A percentile compares a stretch with the other conserved stretches of the same genome.
phyloP scores from a whole-genome alignment of 2,888 invertebrate genomes.

The Oscheius sp. region DNA sequence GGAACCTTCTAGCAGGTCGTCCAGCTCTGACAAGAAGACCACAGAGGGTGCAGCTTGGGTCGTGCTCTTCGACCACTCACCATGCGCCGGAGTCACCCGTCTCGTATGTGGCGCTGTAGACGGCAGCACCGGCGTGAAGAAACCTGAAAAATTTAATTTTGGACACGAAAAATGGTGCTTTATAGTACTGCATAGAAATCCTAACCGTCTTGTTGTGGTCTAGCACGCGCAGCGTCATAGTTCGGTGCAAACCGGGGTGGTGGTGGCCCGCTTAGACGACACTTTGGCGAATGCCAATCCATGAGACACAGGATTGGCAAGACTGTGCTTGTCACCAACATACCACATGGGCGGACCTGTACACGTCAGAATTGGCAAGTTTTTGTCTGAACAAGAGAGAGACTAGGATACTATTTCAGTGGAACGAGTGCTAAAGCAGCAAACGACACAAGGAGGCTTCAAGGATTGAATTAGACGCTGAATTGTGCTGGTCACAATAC shows the following conservation, averaged over 20 bases:
- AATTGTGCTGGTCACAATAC: slow-evolving; percentile 8
- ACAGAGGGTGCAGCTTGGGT: slow-evolving; percentile 32
- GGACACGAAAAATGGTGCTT: not conserved
- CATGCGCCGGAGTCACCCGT: slow-evolving; percentile 36
- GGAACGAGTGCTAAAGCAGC: slow-evolving; percentile 6
- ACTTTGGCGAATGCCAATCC: slow-evolving; percentile 70
- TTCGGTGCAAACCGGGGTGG: slow-evolving; percentile 68
- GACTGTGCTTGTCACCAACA: slow-evolving; percentile 58
- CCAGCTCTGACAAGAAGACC: slow-evolving; percentile 35
- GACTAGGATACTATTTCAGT: not conserved
- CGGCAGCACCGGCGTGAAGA: slow-evolving; percentile 71
- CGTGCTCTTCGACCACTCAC: slow-evolving; percentile 39
- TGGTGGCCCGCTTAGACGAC: slow-evolving; percentile 64
- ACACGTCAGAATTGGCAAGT: slow-evolving; percentile 4
- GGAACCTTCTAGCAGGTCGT: slow-evolving; percentile 42
- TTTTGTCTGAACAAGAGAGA: not conserved
- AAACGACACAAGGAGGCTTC: not conserved
- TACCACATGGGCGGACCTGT: slow-evolving; percentile 38
- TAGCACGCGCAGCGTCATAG: slow-evolving; percentile 39
- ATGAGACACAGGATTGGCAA: slow-evolving; percentile 70
- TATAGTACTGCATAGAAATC: not conserved
- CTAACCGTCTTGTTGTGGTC: slow-evolving; percentile 19
- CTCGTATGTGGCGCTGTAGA: slow-evolving; percentile 38
- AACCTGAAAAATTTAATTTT: slow-evolving; percentile 56
- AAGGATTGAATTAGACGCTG: slow-evolving; percentile 6